Percentiles rank a stretch among this genome's conserved stretches.
Conservation (phyloP, 2,888 invertebrate genomes). For the Polyommatus iphigenia region DNA sequence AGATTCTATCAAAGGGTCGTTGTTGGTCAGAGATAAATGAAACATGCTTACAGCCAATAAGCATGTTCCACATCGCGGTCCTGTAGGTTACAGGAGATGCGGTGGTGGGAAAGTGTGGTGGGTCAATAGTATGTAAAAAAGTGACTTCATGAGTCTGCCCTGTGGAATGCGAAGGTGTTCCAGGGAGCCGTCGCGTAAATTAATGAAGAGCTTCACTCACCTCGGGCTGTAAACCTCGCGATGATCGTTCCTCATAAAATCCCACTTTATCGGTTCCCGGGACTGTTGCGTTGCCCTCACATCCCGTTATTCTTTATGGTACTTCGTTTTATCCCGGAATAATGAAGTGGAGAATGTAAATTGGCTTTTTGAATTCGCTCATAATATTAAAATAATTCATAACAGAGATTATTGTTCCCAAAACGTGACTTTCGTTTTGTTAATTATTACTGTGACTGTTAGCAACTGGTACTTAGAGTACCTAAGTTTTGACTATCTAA, state of each 20-base stretch:
- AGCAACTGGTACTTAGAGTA: too few relatives aligned
- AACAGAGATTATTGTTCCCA: too few relatives aligned
- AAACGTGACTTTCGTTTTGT: too few relatives aligned
- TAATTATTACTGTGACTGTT: too few relatives aligned
- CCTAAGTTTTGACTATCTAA: too few relatives aligned
- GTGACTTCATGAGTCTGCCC: neutral
- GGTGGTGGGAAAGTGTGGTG: too few relatives aligned
- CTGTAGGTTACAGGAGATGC: too few relatives aligned
- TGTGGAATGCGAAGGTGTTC: slow-evolving; percentile 47
- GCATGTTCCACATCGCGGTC: too few relatives aligned
- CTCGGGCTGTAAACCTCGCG: slow-evolving; percentile 49
- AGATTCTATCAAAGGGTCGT: too few relatives aligned
- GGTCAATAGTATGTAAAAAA: neutral
- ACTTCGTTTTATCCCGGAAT: neutral
- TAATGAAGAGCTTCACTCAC: slow-evolving; percentile 62
- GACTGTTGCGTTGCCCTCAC: slow-evolving; percentile 1
- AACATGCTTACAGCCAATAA: too few relatives aligned
- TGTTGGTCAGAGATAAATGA: too few relatives aligned
- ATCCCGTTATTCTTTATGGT: slow-evolving; percentile 4
- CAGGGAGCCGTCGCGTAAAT: slow-evolving; percentile 65
- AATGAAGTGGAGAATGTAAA: neutral
- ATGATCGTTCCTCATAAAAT: slow-evolving; percentile 51
- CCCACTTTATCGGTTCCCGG: slow-evolving; percentile 37
- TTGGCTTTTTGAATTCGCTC: neutral
- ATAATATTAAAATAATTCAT: too few relatives aligned